Base-by-base conservation (phyloP, 2,113 vertebrate genomes). In the Phaethornis superciliosus region DNA sequence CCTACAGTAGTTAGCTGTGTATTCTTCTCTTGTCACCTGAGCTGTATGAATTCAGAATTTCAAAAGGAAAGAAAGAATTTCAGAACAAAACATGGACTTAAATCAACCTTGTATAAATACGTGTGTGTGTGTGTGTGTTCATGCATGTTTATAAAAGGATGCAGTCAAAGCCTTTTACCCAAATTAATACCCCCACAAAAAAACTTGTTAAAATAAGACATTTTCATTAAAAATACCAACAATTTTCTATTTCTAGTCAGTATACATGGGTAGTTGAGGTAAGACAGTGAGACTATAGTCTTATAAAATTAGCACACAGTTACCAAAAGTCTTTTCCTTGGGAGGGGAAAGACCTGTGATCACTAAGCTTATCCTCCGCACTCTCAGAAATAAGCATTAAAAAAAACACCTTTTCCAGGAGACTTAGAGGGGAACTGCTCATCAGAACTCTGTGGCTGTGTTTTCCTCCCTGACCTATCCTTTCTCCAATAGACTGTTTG, bases 111-210 rank as follows among this genome's bases (percentile, higher is more conserved):
- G 82, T 55, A 46, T 51, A 85, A 83, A 72, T 33, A 35, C 1
- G 11, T 20, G 0, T 30, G 44, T 33, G 28, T 5, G 4, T 21
- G 7, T 58, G 32, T 30, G n/a, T n/a, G n/a, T n/a, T n/a, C n/a
- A n/a, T n/a, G n/a, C n/a, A n/a, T n/a, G n/a, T n/a, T 83, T 68
- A 63, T 32, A 82, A 87, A 94, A 89, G 58, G 19, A 44, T 14
- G 52, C 11, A 26, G 16, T 7, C 16, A 16, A 82, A 58, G 11
- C n/a, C 18, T 84, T 93, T 72, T 52, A 35, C 12, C 12, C 19
- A 78, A 37, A n/a, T 12, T 76, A 62, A 81, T 46, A n/a, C 1
- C 1, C 4, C 2, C 19, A 49, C 1, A 0, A 10, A 26, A 58
- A 79, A 4, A 4, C 17, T n/a, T 54, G 24, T n/a, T 62, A 76